phyloP scores from a whole-genome alignment of 30 jellyfish, hydroid and myxozoan genomes.

The Aurelia coerulea region DNA sequence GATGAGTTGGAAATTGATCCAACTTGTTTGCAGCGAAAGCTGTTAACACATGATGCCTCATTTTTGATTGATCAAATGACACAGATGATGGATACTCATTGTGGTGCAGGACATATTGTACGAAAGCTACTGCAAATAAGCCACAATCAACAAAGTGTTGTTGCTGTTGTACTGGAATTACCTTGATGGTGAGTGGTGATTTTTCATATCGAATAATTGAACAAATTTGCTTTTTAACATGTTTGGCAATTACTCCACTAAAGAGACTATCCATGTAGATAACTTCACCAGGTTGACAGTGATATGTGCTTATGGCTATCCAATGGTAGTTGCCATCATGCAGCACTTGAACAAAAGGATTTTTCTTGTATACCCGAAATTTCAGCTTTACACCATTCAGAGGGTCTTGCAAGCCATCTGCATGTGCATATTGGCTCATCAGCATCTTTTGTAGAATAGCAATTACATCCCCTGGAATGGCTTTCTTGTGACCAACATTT shows the following conservation, averaged over 20 bases:
- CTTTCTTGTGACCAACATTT: not conserved
- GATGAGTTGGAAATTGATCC: slow-evolving; percentile 7
- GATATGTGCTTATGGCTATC: slow-evolving; percentile 19
- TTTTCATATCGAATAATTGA: not conserved
- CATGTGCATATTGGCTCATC: not conserved
- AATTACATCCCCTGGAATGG: slow-evolving; percentile 16
- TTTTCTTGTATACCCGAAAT: not conserved
- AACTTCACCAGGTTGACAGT: slow-evolving; percentile 12
- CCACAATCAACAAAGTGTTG: slow-evolving; percentile 30
- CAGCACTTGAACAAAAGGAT: slow-evolving; percentile 34
- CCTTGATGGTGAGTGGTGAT: not conserved
- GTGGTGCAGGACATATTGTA: slow-evolving; percentile 5
- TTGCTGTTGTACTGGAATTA: slow-evolving; percentile 40
- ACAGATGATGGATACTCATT: not conserved
- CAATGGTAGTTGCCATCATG: slow-evolving; percentile 51
- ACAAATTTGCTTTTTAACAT: slow-evolving; percentile 32
- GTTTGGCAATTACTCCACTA: not conserved
- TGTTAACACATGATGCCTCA: slow-evolving; percentile 27
- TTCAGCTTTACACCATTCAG: slow-evolving; percentile 13
- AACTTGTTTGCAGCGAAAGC: slow-evolving; percentile 18
- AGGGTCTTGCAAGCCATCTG: slow-evolving; percentile 36
- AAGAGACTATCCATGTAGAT: slow-evolving; percentile 16
- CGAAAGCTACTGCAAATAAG: slow-evolving; percentile 16
- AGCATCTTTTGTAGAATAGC: slow-evolving; percentile 22
- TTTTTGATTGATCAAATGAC: slow-evolving; percentile 5